Evolutionary conservation across 1,140 invertebrate genomes (phyloP), one percentile per base, ranked within the genome.

Genomic region (Saccostrea glomerata): DNA sequence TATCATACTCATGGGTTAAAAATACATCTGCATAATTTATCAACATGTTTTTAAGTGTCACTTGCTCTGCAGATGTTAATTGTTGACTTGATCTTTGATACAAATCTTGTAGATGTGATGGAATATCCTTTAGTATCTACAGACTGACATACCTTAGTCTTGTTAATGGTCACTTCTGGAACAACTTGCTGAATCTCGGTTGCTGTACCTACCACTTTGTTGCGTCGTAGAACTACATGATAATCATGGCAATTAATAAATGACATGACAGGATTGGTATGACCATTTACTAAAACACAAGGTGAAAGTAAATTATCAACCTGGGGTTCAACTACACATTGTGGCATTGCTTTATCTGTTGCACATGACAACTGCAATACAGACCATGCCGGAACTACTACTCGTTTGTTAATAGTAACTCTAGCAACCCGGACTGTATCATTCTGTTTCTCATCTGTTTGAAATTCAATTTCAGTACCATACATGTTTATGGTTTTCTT

Each of bases 11-110:
- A 70, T 84, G 12, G 11, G 15, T 30, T 2, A 85, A 55, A 66
- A 89, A 86, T 0, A 89, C 88, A 84, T 89, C 88, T 36, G 30
- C 4, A 40, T 83, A 88, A n/a, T 84, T 60, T 1, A 12, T 5
- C 23, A 86, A 25, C 12, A 36, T 63, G 5, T 47, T 17, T 77
- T 25, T 36, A n/a, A 77, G n/a, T 4, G 7, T 30, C 15, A 1
- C 9, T 66, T 40, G 5, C 17, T 70, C 9, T 20, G 7, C 23
- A 13, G 12, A 15, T 15, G 6, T 15, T 4, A 66, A 20, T 2
- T 73, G 17, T 47, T 55, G 25, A n/a, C 20, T 23, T 54, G 85
- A 86, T n/a, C 63, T 86, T 17, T 40, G 9, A 54, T 20, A 77
- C 4, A 86, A 40, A 40, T 86, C 63, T 11, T 13, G 13, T 54